phyloP scores from a whole-genome alignment of 2,888 invertebrate genomes.

The Volucella zonaria region DNA sequence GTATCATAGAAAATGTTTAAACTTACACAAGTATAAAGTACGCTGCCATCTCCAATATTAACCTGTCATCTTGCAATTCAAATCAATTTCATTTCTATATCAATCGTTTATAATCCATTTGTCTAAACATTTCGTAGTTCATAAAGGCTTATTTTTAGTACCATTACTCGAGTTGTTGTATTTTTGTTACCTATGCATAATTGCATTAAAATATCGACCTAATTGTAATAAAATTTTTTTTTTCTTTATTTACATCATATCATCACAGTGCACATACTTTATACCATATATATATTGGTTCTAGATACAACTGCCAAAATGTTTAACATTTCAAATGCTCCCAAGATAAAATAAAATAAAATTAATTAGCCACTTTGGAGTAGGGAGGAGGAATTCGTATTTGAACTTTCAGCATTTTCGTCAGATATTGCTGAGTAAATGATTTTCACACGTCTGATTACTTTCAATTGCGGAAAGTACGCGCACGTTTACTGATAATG shows the following conservation, averaged over 20 bases:
- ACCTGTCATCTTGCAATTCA: no score
- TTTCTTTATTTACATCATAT: constrained; percentile 40
- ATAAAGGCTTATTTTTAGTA: no score
- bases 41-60: no score
- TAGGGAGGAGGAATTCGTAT: constrained; percentile 1
- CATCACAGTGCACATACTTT: constrained; percentile 7
- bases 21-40: no score
- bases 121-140: no score
- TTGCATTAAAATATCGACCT: constrained; percentile 58
- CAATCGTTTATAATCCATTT: no score
- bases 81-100: no score
- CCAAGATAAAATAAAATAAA: constrained; percentile 57
- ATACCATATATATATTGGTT: no score
- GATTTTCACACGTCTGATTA: constrained; percentile 56
- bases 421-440: constrained; percentile 33
- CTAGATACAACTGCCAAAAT: constrained; percentile 16
- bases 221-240: constrained; percentile 29
- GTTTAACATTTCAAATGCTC: constrained; percentile 32
- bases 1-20: no score
- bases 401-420: constrained; percentile 10
- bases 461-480: constrained; percentile 46
- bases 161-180: no score
- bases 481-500: constrained; percentile 36
- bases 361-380: constrained; percentile 57
- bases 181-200: constrained; percentile 12